Percentiles rank a stretch among this genome's conserved stretches.
Evolutionary conservation across 1,140 invertebrate species (phyloP).

Genomic region (Manduca sexta): DNA sequence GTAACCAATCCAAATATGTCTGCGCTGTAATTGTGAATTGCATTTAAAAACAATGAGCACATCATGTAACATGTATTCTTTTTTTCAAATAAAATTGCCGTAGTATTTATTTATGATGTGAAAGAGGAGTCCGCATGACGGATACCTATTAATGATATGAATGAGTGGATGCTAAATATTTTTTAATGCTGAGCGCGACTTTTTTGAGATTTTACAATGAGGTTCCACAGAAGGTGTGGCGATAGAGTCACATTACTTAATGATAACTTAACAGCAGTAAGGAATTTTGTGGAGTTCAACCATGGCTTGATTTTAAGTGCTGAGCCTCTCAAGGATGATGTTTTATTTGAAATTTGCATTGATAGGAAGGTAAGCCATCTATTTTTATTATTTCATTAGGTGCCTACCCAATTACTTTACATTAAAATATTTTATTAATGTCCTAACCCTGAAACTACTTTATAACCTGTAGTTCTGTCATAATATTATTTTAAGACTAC

Average conservation of each 20-base stretch:
- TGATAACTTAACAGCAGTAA: slow-evolving; percentile 85
- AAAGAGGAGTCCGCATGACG: too few species aligned
- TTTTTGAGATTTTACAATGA: slow-evolving; percentile 63
- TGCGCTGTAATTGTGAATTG: too few species aligned
- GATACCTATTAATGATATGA: too few species aligned
- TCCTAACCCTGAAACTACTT: background rate
- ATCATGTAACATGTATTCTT: too few species aligned
- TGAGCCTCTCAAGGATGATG: slow-evolving; percentile 86
- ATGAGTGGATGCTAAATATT: too few species aligned
- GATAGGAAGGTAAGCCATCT: slow-evolving; percentile 85
- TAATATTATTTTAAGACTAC: background rate
- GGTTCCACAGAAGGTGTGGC: slow-evolving; percentile 88
- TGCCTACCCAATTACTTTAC: too few species aligned
- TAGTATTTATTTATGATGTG: too few species aligned
- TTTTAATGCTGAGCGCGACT: background rate
- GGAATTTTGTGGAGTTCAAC: slow-evolving; percentile 87
- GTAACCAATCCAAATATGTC: too few species aligned
- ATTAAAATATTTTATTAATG: too few species aligned
- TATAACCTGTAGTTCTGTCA: background rate
- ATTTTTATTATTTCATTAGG: background rate
- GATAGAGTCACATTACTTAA: slow-evolving; percentile 86
- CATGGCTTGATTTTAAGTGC: slow-evolving; percentile 81
- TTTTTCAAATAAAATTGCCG: too few species aligned
- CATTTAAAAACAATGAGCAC: too few species aligned
- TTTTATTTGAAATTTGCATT: slow-evolving; percentile 91